These are phyloP conservation scores for Podotricha telesiphe DNA, from an alignment of 2,888 invertebrate species.

Conservation along the genomic window DNA sequence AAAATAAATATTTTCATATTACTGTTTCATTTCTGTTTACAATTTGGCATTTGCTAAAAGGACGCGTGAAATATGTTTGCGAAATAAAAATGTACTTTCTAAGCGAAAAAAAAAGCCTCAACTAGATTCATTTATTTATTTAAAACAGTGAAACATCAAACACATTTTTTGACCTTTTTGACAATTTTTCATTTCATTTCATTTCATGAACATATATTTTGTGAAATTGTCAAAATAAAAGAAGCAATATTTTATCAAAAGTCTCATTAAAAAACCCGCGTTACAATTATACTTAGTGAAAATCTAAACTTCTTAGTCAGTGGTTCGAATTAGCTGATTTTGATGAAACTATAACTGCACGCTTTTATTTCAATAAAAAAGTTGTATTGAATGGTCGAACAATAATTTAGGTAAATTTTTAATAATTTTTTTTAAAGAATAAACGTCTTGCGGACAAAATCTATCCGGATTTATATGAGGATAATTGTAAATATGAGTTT, in stretches of 20 bases:
- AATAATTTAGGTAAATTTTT: slow-evolving; percentile 31
- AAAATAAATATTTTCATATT: neutral
- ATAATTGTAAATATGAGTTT: slow-evolving; percentile 39
- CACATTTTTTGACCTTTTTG: too few species aligned
- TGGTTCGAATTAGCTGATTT: slow-evolving; percentile 32
- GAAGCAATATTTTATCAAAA: neutral
- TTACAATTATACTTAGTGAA: slow-evolving; percentile 25
- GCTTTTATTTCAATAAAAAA: slow-evolving; percentile 33
- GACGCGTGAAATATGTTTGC: too few species aligned
- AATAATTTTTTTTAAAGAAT: slow-evolving; percentile 31
- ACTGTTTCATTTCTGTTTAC: neutral
- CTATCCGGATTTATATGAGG: slow-evolving; percentile 29
- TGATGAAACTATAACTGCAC: slow-evolving; percentile 36
- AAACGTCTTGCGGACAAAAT: slow-evolving; percentile 34
- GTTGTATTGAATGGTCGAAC: slow-evolving; percentile 24
- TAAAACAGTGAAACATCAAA: too few species aligned
- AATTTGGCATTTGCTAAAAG: neutral
- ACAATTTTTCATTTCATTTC: neutral
- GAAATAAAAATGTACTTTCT: too few species aligned
- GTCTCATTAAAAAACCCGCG: slow-evolving; percentile 6
- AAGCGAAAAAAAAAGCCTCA: too few species aligned
- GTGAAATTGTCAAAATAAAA: neutral
- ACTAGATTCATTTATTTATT: too few species aligned
- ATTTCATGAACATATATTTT: neutral
- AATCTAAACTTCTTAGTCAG: slow-evolving; percentile 32